phyloP scores from a whole-genome alignment of 2,888 invertebrate species.

The Nyleta sp. region DNA sequence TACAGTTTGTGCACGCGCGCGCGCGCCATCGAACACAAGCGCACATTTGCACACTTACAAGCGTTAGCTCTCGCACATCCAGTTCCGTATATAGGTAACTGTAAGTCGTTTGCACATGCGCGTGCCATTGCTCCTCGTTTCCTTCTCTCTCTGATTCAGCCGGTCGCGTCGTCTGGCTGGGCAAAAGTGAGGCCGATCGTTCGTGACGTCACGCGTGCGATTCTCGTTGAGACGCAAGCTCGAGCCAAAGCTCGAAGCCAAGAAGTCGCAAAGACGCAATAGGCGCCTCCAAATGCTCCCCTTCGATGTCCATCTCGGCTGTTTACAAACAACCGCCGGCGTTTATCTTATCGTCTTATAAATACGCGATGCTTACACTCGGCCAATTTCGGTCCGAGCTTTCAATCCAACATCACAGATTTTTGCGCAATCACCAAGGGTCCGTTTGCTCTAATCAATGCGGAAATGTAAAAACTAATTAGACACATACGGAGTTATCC shows the following conservation, averaged over 20 bases:
- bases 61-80: slow-evolving; percentile 11
- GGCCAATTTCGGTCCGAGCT: slow-evolving; percentile 15
- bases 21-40: neutral
- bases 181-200: slow-evolving; percentile 43
- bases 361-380: slow-evolving; percentile 8
- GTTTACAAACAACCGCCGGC: slow-evolving; percentile 31
- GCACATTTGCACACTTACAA: too few relatives aligned
- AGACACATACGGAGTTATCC: too few relatives aligned
- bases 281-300: slow-evolving; percentile 6
- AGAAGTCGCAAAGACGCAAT: slow-evolving; percentile 12
- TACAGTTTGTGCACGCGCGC: slow-evolving; percentile 4
- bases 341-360: slow-evolving; percentile 3
- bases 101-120: slow-evolving; percentile 54
- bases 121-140: slow-evolving; percentile 57
- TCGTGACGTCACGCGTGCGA: slow-evolving; percentile 43
- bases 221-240: slow-evolving; percentile 14
- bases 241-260: slow-evolving; percentile 19
- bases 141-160: slow-evolving; percentile 30
- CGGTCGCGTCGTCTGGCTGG: slow-evolving; percentile 36
- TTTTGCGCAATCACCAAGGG: too few relatives aligned
- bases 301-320: slow-evolving; percentile 17
- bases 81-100: slow-evolving; percentile 63
- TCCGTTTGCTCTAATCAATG: too few relatives aligned
- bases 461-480: too few relatives aligned
- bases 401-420: too few relatives aligned